phyloP scores from a whole-genome alignment of 1,140 invertebrate species.

The Gonatopus flavifemur region DNA sequence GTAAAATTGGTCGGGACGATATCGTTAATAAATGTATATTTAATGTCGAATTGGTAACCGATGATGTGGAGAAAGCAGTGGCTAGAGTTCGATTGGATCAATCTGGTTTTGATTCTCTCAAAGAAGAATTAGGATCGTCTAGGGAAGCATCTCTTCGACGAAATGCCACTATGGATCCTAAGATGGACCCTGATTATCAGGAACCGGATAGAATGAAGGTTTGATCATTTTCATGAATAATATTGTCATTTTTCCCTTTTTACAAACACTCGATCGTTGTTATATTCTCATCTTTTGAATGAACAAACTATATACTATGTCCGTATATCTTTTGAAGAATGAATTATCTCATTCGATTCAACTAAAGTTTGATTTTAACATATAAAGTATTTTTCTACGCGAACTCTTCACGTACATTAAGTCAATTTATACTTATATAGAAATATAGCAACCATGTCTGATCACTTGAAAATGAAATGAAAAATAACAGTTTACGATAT shows the following conservation, averaged over 20 bases:
- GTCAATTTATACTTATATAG: no score
- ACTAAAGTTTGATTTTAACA: background rate
- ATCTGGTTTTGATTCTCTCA: constrained; percentile 74
- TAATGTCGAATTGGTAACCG: constrained; percentile 78
- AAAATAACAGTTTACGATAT: no score
- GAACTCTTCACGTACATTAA: no score
- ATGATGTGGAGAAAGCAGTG: constrained; percentile 77
- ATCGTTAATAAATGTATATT: constrained; percentile 90
- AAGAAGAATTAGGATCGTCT: constrained; percentile 71
- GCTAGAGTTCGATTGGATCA: constrained; percentile 76
- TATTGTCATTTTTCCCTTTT: background rate
- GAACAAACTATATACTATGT: constrained; percentile 8
- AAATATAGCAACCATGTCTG: no score
- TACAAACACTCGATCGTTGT: background rate
- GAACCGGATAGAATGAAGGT: constrained; percentile 54
- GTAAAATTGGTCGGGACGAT: constrained; percentile 87
- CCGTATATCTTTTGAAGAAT: background rate
- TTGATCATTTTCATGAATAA: constrained; percentile 10
- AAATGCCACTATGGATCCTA: constrained; percentile 66
- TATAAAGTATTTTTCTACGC: background rate
- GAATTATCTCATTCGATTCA: background rate
- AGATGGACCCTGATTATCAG: constrained; percentile 72
- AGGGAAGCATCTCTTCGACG: constrained; percentile 64
- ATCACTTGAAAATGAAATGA: no score
- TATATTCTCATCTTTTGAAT: constrained; percentile 5